Conservation (phyloP, 2,113 vertebrate species). For the Probosciger aterrimus region DNA sequence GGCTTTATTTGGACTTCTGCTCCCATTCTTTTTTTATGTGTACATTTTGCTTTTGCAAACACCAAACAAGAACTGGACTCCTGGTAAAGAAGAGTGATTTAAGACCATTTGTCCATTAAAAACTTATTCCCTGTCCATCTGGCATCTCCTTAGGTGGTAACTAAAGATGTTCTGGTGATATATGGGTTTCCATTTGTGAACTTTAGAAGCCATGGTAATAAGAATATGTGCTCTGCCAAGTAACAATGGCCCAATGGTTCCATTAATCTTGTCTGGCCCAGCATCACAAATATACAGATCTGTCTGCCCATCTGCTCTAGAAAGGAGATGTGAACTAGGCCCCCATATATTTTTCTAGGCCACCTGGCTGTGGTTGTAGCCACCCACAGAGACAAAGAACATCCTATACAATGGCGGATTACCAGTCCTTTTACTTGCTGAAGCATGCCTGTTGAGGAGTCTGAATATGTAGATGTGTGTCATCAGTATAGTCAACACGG, state of each 20-base stretch:
- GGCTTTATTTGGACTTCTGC: not conserved
- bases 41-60: not conserved
- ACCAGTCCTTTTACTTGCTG: not conserved
- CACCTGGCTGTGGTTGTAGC: not conserved
- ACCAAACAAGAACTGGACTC: not conserved
- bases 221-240: slow-evolving; percentile 8
- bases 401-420: not conserved
- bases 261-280: not conserved
- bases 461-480: not conserved
- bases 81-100: not conserved
- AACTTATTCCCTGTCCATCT: slow-evolving; percentile 22
- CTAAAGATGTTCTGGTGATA: slow-evolving; percentile 17
- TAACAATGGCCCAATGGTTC: not conserved
- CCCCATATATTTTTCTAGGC: not conserved
- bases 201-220: slow-evolving; percentile 25
- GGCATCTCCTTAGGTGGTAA: slow-evolving; percentile 14
- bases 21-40: not conserved
- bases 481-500: not conserved
- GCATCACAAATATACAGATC: not conserved
- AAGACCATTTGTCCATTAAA: not conserved
- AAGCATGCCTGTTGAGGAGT: not conserved
- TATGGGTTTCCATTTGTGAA: slow-evolving; percentile 31
- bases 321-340: not conserved
- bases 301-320: not conserved
- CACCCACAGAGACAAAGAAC: not conserved